A percentile compares a stretch with the other conserved stretches of the same genome.
phyloP scores from a whole-genome alignment of 2,888 invertebrate genomes.

The Lasioglossum leucozonium region DNA sequence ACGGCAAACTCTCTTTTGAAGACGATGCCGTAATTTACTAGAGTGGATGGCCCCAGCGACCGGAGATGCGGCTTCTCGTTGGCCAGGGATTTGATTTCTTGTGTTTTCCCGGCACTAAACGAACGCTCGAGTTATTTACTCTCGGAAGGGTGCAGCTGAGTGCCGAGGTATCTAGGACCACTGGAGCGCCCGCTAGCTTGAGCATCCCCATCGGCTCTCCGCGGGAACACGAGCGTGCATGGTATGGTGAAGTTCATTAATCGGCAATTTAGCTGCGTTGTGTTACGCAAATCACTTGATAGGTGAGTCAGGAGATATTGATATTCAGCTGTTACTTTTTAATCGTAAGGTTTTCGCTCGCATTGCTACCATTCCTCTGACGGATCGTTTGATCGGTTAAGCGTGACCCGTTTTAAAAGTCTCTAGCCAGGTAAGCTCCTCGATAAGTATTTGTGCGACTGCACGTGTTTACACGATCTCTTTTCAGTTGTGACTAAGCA shows the following conservation, averaged over 20 bases:
- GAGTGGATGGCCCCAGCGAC: conserved; percentile 25
- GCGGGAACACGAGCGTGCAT: not conserved
- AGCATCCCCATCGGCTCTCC: not conserved
- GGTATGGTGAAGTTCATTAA: conserved; percentile 7
- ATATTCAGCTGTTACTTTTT: too few relatives aligned
- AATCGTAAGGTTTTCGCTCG: too few relatives aligned
- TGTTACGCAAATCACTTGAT: too few relatives aligned
- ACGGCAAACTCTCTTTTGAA: conserved; percentile 27
- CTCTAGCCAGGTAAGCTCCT: not conserved
- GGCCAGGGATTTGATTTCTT: conserved; percentile 27
- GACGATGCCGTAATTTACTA: conserved; percentile 38
- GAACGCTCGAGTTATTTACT: conserved; percentile 25
- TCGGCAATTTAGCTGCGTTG: not conserved
- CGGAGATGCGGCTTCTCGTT: conserved; percentile 11
- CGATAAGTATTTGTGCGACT: not conserved
- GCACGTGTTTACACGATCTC: not conserved
- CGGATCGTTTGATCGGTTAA: not conserved
- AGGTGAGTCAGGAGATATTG: too few relatives aligned
- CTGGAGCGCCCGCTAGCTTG: conserved; percentile 7
- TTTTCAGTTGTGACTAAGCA: not conserved
- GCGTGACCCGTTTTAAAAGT: not conserved
- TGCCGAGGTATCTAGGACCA: not conserved
- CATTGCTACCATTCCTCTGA: not conserved
- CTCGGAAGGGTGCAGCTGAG: not conserved
- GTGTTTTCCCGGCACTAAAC: conserved; percentile 14